Evolutionary conservation across 2,113 vertebrate genomes (phyloP), one percentile per base, ranked within the genome.

Genomic region (Ceuthmochares aereus): DNA sequence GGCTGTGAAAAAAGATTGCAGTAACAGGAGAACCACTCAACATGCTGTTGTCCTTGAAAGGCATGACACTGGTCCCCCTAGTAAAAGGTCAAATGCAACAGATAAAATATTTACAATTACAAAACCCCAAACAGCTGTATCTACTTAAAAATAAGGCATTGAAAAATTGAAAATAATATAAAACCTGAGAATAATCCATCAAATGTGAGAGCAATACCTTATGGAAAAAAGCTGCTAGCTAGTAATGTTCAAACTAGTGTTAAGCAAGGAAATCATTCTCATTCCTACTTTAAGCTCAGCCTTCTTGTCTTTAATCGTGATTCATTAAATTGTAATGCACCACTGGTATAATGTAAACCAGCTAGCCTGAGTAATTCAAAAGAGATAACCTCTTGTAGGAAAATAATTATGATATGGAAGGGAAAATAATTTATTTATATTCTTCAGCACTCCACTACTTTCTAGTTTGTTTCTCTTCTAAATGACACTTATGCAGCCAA

Each of bases 321-420:
- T 90, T 97, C 94, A 97, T 97, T 95, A 97, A 96, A 96, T 59
- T 93, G 62, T 75, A 92, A 91, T 5, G 1, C 55, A 90, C 81
- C 94, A 73, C 74, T 64, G 94, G 80, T 87, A 92, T 84, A 96
- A 96, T 74, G 91, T 80, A 97, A 96, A 97, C 92, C 26, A 97
- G 93, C 78, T 79, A 96, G 79, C 77, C 94, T 95, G 90, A 97
- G 92, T 94, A 93, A 96, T 94, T 97, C 52, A 94, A 96, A 96
- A 94, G 67, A 97, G 10, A 73, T 73, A 86, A 97, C 59, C 12
- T 68, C 69, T 77, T 70, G 81, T 87, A 91, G 68, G 54, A 96
- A 92, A 96, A 91, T 56, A 93, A 55, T 69, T 86, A 94, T 29
- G 26, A 60, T 34, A 84, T 58, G 37, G 84, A 87, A 95, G 19